Conservation (phyloP, 2,797 vertebrate genomes). For the Galago senegalensis region DNA sequence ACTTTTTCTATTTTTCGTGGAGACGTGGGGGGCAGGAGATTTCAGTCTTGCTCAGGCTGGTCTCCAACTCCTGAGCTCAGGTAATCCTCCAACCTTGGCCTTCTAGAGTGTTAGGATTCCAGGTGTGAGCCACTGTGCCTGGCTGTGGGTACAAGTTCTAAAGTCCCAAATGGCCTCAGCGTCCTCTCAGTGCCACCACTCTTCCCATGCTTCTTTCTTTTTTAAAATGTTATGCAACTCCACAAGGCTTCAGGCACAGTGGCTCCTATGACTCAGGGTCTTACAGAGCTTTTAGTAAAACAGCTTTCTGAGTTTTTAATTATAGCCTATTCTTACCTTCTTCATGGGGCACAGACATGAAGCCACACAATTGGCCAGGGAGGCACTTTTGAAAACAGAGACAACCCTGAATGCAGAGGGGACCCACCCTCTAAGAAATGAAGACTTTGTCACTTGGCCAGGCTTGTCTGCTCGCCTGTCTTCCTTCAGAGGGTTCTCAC, state of each 20-base stretch:
- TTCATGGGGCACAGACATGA: background rate
- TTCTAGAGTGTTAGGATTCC: too few relatives aligned
- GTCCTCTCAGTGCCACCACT: accelerated
- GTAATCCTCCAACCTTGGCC: too few relatives aligned
- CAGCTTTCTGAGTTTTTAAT: slow-evolving; percentile 30
- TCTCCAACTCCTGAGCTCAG: too few relatives aligned
- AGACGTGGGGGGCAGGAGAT: too few relatives aligned
- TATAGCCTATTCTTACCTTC: slow-evolving; percentile 39
- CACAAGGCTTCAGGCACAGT: background rate
- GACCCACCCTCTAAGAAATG: background rate
- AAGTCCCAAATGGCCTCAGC: background rate
- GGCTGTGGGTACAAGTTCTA: background rate
- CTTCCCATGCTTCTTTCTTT: background rate
- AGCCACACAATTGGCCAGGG: background rate
- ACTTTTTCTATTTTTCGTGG: too few relatives aligned
- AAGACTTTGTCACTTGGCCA: slow-evolving; percentile 2
- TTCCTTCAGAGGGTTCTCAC: background rate
- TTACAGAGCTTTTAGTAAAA: background rate
- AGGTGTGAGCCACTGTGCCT: too few relatives aligned
- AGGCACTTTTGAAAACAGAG: background rate
- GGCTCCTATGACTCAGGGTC: slow-evolving; percentile 25
- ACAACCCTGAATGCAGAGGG: background rate
- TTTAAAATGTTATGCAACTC: background rate
- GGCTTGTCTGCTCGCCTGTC: background rate
- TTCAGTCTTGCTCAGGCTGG: too few relatives aligned